Evolutionary conservation across 2,888 invertebrate species (phyloP).

Genomic region (Tetranychus truncatus): DNA sequence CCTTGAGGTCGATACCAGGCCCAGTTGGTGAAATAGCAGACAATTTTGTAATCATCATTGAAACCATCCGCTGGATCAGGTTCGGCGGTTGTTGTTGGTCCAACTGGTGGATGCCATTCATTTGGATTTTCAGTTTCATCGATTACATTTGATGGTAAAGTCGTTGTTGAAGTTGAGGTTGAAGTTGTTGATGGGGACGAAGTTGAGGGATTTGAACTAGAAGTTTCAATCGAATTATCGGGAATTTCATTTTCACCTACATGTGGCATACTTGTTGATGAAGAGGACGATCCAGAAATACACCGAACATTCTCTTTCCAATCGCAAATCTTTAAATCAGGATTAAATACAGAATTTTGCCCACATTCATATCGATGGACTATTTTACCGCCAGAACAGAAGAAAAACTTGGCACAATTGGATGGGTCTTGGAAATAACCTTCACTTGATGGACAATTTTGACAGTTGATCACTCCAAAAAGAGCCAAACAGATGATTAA

Average conservation of each 20-base stretch:
- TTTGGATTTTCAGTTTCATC: conserved; percentile 11
- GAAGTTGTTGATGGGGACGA: background rate
- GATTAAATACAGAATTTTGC: background rate
- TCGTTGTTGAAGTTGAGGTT: background rate
- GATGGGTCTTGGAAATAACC: background rate
- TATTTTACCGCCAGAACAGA: background rate
- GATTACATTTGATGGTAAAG: background rate
- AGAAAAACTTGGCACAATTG: background rate
- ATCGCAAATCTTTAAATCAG: conserved; percentile 1
- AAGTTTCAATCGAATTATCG: background rate
- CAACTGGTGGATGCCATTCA: conserved; percentile 11
- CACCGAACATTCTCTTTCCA: background rate
- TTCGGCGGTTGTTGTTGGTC: conserved; percentile 11
- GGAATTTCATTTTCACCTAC: background rate
- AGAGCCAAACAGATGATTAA: background rate
- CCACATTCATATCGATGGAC: background rate
- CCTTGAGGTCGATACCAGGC: conserved; percentile 38
- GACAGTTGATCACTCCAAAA: background rate
- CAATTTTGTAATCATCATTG: conserved; percentile 35
- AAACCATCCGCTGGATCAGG: conserved; percentile 5
- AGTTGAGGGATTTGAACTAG: background rate
- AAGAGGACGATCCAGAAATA: background rate
- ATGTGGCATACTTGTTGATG: background rate
- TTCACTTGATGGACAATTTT: conserved; percentile 8
- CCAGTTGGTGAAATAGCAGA: conserved; percentile 97